Percentiles rank a stretch among this genome's conserved stretches.
These are phyloP conservation scores for Penaeus monodon DNA, from an alignment of 2,888 invertebrate species.

Conservation along the genomic window DNA sequence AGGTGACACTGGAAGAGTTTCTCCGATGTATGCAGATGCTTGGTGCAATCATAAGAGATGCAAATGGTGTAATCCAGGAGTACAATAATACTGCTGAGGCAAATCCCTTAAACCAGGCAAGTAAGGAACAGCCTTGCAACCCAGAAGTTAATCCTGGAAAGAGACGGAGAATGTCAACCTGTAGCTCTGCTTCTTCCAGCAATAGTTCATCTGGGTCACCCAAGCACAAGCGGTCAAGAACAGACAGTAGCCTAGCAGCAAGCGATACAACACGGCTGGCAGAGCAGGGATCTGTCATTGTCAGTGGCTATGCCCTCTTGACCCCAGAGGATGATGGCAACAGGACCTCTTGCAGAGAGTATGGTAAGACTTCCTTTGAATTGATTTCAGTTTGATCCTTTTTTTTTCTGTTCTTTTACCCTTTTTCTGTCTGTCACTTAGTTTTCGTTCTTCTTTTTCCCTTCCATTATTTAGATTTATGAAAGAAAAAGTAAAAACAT, in stretches of 20 bases:
- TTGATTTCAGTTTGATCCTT: too few relatives aligned
- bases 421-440: too few relatives aligned
- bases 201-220: conserved; percentile 45
- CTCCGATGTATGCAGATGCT: conserved; percentile 39
- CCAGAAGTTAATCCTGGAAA: neutral
- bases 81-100: neutral
- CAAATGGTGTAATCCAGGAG: conserved; percentile 5
- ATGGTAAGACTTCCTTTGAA: conserved; percentile 29
- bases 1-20: conserved; percentile 13
- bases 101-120: too few relatives aligned
- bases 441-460: too few relatives aligned
- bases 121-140: neutral
- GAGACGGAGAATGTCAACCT: conserved; percentile 41
- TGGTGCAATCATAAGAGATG: conserved; percentile 38
- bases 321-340: conserved; percentile 59
- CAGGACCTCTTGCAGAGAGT: conserved; percentile 52
- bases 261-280: conserved; percentile 14
- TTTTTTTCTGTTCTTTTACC: too few relatives aligned
- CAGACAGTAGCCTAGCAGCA: neutral
- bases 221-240: conserved; percentile 36
- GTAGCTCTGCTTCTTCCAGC: conserved; percentile 48
- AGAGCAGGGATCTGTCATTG: conserved; percentile 43
- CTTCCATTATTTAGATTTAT: too few relatives aligned
- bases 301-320: conserved; percentile 51
- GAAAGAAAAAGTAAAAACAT: too few relatives aligned